Percentiles rank a stretch among this genome's conserved stretches.
phyloP scores from a whole-genome alignment of 2,113 vertebrate species.

The Percina caprodes region DNA sequence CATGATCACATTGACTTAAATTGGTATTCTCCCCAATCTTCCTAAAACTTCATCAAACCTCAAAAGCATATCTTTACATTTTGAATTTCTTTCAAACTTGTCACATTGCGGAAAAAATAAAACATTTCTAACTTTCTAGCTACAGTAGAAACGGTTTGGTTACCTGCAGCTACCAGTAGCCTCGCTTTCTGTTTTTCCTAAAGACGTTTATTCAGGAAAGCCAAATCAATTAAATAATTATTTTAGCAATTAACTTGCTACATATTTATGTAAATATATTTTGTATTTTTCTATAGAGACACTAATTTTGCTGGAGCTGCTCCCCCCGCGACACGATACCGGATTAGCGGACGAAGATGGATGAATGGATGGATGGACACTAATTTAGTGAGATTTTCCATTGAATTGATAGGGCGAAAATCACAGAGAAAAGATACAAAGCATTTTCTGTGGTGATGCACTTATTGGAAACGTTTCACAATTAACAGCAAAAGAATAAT shows the following conservation, averaged over 20 bases:
- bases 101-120: neutral
- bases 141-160: neutral
- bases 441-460: neutral
- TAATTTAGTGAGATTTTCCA: neutral
- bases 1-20: neutral
- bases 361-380: too few relatives aligned
- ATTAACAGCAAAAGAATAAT: constrained; percentile 2
- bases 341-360: too few relatives aligned
- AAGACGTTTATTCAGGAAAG: neutral
- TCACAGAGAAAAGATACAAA: neutral
- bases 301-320: too few relatives aligned
- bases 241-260: neutral
- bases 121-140: neutral
- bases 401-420: neutral
- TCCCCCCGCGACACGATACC: too few relatives aligned
- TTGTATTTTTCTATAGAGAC: neutral
- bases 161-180: neutral
- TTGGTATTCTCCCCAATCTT: neutral
- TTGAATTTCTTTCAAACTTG: constrained; percentile 23
- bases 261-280: neutral
- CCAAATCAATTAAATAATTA: neutral
- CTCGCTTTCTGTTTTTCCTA: neutral
- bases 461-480: neutral
- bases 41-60: constrained; percentile 16
- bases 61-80: constrained; percentile 16